These are phyloP conservation scores for Bemisia tabaci DNA, from an alignment of 1,140 invertebrate genomes.

Conservation along the genomic window DNA sequence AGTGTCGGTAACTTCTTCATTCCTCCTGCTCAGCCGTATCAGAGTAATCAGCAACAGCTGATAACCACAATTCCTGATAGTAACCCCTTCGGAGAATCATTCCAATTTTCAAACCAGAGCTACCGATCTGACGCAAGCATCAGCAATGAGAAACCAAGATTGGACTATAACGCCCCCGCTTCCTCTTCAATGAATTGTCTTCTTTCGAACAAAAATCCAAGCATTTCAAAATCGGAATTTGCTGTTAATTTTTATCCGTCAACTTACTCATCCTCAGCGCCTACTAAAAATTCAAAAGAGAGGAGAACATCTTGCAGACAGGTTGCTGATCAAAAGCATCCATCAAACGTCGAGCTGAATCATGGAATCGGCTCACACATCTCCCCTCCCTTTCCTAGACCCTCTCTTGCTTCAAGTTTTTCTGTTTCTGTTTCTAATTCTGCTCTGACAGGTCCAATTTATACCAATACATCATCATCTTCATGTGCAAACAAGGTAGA, in stretches of 20 bases:
- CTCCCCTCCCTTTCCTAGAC: background rate
- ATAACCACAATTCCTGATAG: background rate
- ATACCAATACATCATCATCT: background rate
- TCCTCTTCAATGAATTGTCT: background rate
- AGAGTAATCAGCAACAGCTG: background rate
- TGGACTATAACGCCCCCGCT: background rate
- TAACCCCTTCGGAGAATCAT: background rate
- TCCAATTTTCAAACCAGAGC: background rate
- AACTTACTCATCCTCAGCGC: background rate
- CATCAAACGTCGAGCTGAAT: background rate
- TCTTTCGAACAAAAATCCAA: background rate
- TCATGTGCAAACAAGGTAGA: background rate
- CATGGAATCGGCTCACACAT: background rate
- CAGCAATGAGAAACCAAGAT: background rate
- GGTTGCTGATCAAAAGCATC: background rate
- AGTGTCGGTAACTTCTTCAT: background rate
- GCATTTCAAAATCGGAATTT: background rate
- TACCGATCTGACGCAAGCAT: background rate
- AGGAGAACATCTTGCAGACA: background rate
- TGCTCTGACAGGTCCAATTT: background rate
- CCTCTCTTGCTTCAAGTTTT: background rate
- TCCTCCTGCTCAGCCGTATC: background rate
- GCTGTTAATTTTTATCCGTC: background rate
- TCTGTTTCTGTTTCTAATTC: background rate
- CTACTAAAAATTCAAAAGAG: background rate